phyloP scores from a whole-genome alignment of 2,113 vertebrate genomes.

The Hucho hucho region DNA sequence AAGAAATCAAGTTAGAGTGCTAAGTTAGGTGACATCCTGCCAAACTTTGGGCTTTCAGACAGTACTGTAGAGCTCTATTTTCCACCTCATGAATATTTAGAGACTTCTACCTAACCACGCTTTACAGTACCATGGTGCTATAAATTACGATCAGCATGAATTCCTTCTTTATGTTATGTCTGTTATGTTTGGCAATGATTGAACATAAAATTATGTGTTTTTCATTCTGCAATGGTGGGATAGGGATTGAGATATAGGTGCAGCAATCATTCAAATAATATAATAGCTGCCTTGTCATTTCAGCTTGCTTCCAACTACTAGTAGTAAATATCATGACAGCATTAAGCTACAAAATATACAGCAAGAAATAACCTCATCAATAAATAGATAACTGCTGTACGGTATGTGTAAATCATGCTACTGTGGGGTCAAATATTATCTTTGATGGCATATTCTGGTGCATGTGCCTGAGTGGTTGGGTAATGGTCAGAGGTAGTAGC shows the following conservation, averaged over 20 bases:
- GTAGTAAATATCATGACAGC: neutral
- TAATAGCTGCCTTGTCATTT: neutral
- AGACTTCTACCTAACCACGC: neutral
- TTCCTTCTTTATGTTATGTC: neutral
- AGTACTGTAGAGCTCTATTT: neutral
- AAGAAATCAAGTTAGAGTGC: constrained; percentile 25
- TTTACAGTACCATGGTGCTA: neutral
- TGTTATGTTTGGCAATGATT: neutral
- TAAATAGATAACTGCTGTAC: constrained; percentile 23
- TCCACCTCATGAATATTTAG: neutral
- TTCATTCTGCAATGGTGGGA: neutral
- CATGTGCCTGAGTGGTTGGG: constrained; percentile 42
- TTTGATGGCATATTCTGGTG: constrained; percentile 32
- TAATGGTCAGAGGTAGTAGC: constrained; percentile 34
- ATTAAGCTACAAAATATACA: neutral
- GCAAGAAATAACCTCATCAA: constrained; percentile 21
- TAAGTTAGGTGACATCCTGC: constrained; percentile 17
- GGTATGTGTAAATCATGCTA: constrained; percentile 50
- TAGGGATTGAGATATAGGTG: neutral
- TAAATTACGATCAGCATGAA: neutral
- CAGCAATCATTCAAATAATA: neutral
- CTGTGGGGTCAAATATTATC: constrained; percentile 51
- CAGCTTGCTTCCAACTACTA: neutral
- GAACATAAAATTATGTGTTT: neutral
- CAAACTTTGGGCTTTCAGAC: constrained; percentile 23